phyloP scores from a whole-genome alignment of 1,140 invertebrate species.

The Aphaenogaster ashmeadi region DNA sequence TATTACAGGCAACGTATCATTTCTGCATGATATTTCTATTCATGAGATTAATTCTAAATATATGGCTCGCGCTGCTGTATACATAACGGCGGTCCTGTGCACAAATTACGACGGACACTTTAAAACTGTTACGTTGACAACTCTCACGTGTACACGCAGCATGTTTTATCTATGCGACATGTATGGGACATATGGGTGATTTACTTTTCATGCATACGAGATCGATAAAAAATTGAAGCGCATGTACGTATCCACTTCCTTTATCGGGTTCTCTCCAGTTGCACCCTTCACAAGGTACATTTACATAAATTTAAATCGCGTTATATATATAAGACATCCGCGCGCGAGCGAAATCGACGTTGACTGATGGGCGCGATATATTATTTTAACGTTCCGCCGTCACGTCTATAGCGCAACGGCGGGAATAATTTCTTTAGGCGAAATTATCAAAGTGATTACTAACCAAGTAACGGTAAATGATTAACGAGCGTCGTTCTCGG shows the following conservation, averaged over 20 bases:
- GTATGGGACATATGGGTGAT: constrained; percentile 70
- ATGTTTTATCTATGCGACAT: constrained; percentile 49
- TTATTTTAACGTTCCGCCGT: constrained; percentile 59
- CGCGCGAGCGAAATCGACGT: constrained; percentile 59
- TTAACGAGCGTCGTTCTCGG: constrained; percentile 40
- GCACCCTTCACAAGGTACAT: constrained; percentile 63
- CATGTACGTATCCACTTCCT: constrained; percentile 61
- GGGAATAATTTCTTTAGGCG: constrained; percentile 41
- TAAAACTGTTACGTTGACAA: constrained; percentile 50
- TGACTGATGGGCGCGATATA: constrained; percentile 66
- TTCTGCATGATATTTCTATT: constrained; percentile 58
- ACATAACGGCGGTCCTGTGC: neutral
- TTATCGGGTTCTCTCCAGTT: constrained; percentile 66
- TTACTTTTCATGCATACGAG: constrained; percentile 72
- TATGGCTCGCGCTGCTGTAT: neutral
- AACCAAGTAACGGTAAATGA: constrained; percentile 29
- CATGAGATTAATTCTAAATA: constrained; percentile 60
- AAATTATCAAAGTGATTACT: constrained; percentile 61
- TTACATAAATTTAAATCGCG: constrained; percentile 75
- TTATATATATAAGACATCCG: constrained; percentile 51
- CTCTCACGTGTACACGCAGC: constrained; percentile 17
- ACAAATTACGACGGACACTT: constrained; percentile 52
- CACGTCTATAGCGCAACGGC: constrained; percentile 31
- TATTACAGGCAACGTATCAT: constrained; percentile 47
- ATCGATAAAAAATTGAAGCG: constrained; percentile 74